Evolutionary conservation across 2,113 vertebrate species (phyloP).

Genomic region (Calidris pygmaea): DNA sequence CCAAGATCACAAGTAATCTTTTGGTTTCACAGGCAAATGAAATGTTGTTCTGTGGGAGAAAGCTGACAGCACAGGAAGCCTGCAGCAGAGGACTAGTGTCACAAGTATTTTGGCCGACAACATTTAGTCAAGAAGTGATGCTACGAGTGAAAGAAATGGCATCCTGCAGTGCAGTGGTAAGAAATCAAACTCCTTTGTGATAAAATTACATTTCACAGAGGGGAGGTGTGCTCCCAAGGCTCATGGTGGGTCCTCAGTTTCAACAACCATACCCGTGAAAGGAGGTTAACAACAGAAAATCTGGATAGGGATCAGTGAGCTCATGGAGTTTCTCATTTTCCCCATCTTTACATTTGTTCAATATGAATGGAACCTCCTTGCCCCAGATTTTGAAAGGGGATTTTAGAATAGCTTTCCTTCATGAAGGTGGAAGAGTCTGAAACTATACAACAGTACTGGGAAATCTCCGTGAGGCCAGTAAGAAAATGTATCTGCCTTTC

Average conservation of each 20-base stretch:
- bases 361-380: not conserved
- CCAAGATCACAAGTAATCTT: not conserved
- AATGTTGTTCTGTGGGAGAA: conserved; percentile 96
- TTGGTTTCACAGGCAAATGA: conserved; percentile 88
- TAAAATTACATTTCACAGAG: not conserved
- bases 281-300: not conserved
- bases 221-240: not conserved
- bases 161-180: conserved; percentile 93
- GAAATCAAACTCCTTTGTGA: conserved; percentile 19
- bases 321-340: not conserved
- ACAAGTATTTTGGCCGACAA: conserved; percentile 98
- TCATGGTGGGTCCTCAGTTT: not conserved
- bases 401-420: not conserved
- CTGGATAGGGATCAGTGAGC: not conserved
- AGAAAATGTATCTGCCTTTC: not conserved
- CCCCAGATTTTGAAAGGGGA: not conserved
- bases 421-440: not conserved
- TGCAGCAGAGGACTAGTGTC: conserved; percentile 95
- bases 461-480: not conserved
- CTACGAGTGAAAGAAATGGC: conserved; percentile 97
- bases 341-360: not conserved
- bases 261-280: not conserved
- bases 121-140: conserved; percentile 98
- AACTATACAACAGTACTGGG: not conserved
- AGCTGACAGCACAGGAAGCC: conserved; percentile 94